A percentile compares a stretch with the other conserved stretches of the same genome.
Evolutionary conservation across 2,888 invertebrate genomes (phyloP).

Genomic region (Protonemura montana): DNA sequence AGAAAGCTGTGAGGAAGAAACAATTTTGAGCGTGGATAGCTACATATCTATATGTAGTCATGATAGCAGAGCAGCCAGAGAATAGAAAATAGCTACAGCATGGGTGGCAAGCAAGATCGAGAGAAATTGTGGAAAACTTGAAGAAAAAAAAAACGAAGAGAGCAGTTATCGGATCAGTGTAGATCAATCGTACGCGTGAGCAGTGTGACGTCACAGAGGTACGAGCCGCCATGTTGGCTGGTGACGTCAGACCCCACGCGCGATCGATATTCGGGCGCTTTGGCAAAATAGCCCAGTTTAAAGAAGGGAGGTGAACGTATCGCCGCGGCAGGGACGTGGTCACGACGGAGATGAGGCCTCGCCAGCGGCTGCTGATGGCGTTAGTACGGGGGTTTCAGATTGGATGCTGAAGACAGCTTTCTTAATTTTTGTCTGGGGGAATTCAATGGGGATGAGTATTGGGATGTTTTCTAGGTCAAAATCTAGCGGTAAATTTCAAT

Average conservation of each 20-base stretch:
- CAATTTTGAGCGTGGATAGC: background rate
- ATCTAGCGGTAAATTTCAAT: too few relatives aligned
- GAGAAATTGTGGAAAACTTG: conserved; percentile 31
- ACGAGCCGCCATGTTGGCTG: conserved; percentile 59
- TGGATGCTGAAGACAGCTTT: background rate
- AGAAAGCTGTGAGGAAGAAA: background rate
- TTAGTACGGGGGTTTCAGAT: background rate
- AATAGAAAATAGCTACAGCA: conserved; percentile 51
- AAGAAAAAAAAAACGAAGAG: too few relatives aligned
- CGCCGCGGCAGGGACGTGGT: background rate
- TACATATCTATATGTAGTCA: background rate
- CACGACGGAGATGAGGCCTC: conserved; percentile 25
- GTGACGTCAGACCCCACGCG: conserved; percentile 61
- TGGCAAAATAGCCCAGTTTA: conserved; percentile 39
- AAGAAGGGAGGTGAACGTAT: conserved; percentile 23
- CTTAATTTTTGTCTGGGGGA: background rate
- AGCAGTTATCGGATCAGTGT: conserved; percentile 41
- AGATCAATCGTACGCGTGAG: conserved; percentile 45
- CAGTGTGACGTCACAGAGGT: conserved; percentile 60
- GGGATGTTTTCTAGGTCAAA: too few relatives aligned
- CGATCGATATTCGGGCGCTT: conserved; percentile 53
- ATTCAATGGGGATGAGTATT: background rate
- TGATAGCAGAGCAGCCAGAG: conserved; percentile 7
- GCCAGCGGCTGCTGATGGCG: conserved; percentile 43
- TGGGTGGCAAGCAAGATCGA: background rate